Percentiles rank a stretch among this genome's conserved stretches.
phyloP scores from a whole-genome alignment of 2,797 vertebrate species.

The Micromesistius poutassou region DNA sequence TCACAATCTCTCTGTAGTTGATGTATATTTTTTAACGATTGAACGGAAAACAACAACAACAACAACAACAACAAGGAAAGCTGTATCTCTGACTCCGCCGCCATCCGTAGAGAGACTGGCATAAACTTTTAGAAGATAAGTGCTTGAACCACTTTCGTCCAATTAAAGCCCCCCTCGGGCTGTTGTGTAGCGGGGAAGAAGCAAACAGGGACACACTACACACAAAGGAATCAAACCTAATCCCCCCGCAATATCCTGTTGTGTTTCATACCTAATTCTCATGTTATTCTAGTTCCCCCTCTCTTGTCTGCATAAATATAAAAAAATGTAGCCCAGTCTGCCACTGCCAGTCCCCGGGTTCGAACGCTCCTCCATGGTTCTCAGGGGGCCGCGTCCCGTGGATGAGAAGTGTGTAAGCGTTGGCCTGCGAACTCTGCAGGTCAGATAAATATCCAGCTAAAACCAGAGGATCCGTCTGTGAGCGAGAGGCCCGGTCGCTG shows the following conservation, averaged over 20 bases:
- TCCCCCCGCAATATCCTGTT: slow-evolving; percentile 99
- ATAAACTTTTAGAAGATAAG: slow-evolving; percentile 45
- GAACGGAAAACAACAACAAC: slow-evolving; percentile 35
- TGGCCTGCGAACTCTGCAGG: slow-evolving; percentile 61
- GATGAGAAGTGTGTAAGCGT: slow-evolving; percentile 82
- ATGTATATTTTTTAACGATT: slow-evolving; percentile 46
- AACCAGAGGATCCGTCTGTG: slow-evolving; percentile 29
- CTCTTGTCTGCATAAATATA: slow-evolving; percentile 89
- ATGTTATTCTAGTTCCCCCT: slow-evolving; percentile 70
- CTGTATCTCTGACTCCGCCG: slow-evolving; percentile 18
- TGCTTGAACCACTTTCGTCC: slow-evolving; percentile 49
- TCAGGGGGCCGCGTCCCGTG: slow-evolving; percentile 68
- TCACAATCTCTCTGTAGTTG: slow-evolving; percentile 61
- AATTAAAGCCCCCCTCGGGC: slow-evolving; percentile 73
- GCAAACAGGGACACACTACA: slow-evolving; percentile 67
- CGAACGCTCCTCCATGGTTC: slow-evolving; percentile 81
- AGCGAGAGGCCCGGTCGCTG: slow-evolving; percentile 12
- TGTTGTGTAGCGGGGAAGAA: slow-evolving; percentile 54
- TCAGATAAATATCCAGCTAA: slow-evolving; percentile 61
- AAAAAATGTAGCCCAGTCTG: slow-evolving; percentile 83
- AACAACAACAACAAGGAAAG: too few species aligned
- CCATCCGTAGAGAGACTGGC: slow-evolving; percentile 43
- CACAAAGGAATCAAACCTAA: slow-evolving; percentile 89
- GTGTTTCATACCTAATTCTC: slow-evolving; percentile 88
- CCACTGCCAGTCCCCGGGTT: slow-evolving; percentile 79